Base-by-base conservation (phyloP, 2,797 vertebrate genomes). In the Gambelia wislizenii region DNA sequence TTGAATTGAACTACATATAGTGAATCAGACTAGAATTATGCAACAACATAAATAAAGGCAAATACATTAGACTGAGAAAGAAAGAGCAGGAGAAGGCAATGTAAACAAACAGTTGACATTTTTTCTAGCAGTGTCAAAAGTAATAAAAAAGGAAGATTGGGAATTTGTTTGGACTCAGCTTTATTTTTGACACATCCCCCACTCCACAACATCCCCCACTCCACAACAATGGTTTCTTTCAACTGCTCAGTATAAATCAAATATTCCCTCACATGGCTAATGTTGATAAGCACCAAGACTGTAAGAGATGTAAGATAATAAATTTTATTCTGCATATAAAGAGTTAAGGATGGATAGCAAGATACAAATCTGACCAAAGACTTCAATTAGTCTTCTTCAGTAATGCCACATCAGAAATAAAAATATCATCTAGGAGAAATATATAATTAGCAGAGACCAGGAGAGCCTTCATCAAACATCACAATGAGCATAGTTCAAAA, bases 381-480 rank as follows among this genome's bases (percentile, higher is more conserved):
- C 85, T 95, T 83, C 91, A 94, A 90, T 94, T 94, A 93, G 91
- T 84, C 82, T 84, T 76, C 83, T 87, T 49, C 91, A 93, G 89
- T 94, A 94, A 91, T 33, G 84, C 89, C 90, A 89, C 77, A 90
- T 89, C 88, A 91, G 75, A 89, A 94, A 92, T n/a, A 82, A 93
- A 92, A 64, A 82, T 56, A 82, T 4, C 64, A 82, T 89, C 92
- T 83, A 89, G 87, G 91, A 91, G 89, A 86, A 93, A 94, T 78
- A 85, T 30, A 39, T 91, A 89, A 95, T 91, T 91, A 93, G 86
- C 82, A 85, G 87, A 84, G 86, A 91, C 93, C 91, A 91, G 87
- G 91, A 90, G 87, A 92, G 91, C 89, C 89, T 93, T 91, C 44
- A 91, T 92, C 91, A 93, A 91, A 85, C 44, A 83, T 88, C 42